Conservation (phyloP, 2,797 vertebrate genomes). For the Clarias platycephalus region DNA sequence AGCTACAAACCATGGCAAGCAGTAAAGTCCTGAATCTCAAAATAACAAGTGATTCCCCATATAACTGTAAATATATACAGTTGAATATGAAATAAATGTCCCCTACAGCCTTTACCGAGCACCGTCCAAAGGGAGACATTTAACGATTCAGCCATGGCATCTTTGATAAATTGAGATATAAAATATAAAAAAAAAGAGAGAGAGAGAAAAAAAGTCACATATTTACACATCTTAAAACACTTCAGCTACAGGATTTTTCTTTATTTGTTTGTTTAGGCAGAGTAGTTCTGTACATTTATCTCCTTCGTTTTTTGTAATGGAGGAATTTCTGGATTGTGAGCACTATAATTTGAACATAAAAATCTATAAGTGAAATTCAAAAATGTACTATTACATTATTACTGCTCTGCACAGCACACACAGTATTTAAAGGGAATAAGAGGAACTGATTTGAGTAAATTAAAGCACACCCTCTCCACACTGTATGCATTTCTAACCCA, state of each 20-base stretch:
- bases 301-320: background rate
- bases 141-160: background rate
- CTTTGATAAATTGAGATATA: background rate
- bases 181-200: background rate
- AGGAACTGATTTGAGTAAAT: background rate
- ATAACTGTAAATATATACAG: background rate
- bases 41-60: background rate
- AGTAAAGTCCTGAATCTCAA: background rate
- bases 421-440: background rate
- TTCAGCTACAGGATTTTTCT: background rate
- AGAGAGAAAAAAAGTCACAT: background rate
- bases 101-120: background rate
- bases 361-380: background rate
- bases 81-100: background rate
- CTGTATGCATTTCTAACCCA: background rate
- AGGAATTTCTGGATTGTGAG: background rate
- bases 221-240: background rate
- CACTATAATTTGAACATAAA: background rate
- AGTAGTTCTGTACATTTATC: background rate
- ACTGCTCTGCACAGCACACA: background rate
- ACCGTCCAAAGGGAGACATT: background rate
- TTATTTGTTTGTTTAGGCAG: background rate
- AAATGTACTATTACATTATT: background rate
- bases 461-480: background rate
- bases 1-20: conserved; percentile 60